Evolutionary conservation across 1,140 invertebrate genomes (phyloP).

Genomic region (Acromyrmex charruanus): DNA sequence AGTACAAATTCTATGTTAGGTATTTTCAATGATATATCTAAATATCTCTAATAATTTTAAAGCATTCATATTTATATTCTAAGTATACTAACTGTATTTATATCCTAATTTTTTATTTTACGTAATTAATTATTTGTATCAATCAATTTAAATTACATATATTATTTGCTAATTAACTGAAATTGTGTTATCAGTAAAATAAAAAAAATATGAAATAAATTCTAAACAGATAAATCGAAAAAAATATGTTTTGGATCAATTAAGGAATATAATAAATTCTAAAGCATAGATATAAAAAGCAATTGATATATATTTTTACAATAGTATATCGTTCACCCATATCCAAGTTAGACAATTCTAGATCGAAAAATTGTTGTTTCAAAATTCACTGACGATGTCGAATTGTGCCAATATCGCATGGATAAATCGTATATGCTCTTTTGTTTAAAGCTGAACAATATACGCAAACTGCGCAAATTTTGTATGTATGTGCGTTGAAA

Average conservation of each 20-base stretch:
- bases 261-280: neutral
- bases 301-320: neutral
- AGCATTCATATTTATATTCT: too few species aligned
- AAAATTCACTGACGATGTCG: neutral
- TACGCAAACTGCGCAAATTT: slow-evolving; percentile 24
- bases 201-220: neutral
- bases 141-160: neutral
- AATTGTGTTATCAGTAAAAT: neutral
- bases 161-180: neutral
- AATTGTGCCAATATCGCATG: neutral
- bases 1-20: neutral
- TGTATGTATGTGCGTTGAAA: neutral
- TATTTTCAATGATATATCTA: neutral
- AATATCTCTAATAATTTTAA: neutral
- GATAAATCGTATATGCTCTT: neutral
- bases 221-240: neutral
- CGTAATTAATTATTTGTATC: neutral
- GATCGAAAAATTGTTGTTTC: neutral
- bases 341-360: neutral
- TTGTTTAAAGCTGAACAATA: slow-evolving; percentile 46
- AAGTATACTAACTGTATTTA: neutral
- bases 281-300: neutral
- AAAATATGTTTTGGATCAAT: neutral
- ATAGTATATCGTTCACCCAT: neutral
- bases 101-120: neutral